These are phyloP conservation scores for Acinonyx jubatus DNA, from an alignment of 2,113 vertebrate genomes.

Conservation along the genomic window DNA sequence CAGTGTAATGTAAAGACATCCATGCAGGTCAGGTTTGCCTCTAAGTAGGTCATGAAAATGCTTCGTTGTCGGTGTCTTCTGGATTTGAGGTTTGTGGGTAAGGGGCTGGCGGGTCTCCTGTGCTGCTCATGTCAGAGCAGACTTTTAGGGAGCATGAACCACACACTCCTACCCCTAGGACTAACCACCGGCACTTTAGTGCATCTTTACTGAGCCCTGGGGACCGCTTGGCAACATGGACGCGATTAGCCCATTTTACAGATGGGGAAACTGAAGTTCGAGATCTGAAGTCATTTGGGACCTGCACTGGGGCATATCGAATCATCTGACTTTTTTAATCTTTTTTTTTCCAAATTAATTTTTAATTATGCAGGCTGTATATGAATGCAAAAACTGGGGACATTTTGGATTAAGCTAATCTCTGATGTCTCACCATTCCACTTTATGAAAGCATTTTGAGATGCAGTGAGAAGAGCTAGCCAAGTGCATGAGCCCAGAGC, in stretches of 20 bases:
- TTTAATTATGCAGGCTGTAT: neutral
- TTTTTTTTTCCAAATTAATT: neutral
- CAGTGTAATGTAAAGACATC: neutral
- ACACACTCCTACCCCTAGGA: rapidly evolving
- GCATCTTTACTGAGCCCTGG: neutral
- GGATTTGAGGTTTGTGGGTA: neutral
- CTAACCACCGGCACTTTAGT: rapidly evolving
- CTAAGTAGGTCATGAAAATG: neutral
- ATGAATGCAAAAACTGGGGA: neutral
- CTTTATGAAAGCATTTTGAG: neutral
- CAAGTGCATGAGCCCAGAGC: neutral
- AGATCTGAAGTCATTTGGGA: neutral
- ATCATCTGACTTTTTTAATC: neutral
- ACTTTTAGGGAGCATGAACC: rapidly evolving
- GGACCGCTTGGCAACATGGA: neutral
- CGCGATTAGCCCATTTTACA: neutral
- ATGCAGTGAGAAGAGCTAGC: neutral
- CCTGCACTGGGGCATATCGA: neutral
- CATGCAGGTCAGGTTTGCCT: neutral
- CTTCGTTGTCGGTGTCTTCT: neutral
- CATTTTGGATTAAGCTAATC: neutral
- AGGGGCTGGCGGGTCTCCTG: neutral
- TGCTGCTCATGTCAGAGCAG: neutral
- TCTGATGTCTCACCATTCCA: rapidly evolving
- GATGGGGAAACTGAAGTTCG: neutral